Conservation (phyloP, 64 coral and sea anemone genomes). For the Platygyra sinensis region DNA sequence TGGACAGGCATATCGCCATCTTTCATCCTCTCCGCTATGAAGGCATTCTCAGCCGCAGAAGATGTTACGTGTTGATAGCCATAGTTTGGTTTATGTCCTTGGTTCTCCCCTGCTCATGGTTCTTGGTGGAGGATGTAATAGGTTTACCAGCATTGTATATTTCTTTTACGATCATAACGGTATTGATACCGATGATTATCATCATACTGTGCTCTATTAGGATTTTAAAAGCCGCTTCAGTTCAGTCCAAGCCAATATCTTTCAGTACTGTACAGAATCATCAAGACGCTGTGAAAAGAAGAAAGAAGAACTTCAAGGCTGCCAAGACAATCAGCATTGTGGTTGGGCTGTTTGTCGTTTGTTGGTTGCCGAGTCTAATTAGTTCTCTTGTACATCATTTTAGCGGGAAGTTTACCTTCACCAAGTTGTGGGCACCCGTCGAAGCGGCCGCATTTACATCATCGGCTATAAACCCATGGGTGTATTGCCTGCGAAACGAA, state of each 20-base stretch:
- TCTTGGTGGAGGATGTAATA: background rate
- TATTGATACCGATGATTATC: background rate
- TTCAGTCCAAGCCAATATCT: background rate
- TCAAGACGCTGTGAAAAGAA: background rate
- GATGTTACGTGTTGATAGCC: background rate
- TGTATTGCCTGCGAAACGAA: background rate
- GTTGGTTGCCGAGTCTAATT: conserved; percentile 3
- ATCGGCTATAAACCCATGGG: background rate
- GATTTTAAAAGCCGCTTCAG: background rate
- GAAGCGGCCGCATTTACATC: background rate
- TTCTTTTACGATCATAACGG: background rate
- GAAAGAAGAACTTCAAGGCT: background rate
- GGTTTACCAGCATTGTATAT: background rate
- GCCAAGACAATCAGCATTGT: background rate
- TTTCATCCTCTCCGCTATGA: background rate
- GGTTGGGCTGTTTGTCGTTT: background rate
- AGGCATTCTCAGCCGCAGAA: background rate
- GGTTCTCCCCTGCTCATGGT: background rate
- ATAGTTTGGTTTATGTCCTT: background rate
- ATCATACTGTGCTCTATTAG: background rate
- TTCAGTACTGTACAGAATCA: background rate
- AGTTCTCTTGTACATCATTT: background rate
- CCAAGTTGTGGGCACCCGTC: background rate
- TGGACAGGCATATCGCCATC: background rate
- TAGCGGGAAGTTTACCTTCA: background rate